Evolutionary conservation across 53 echinoderm and acorn worm species (phyloP).

Genomic region (Echinometra lucunter): DNA sequence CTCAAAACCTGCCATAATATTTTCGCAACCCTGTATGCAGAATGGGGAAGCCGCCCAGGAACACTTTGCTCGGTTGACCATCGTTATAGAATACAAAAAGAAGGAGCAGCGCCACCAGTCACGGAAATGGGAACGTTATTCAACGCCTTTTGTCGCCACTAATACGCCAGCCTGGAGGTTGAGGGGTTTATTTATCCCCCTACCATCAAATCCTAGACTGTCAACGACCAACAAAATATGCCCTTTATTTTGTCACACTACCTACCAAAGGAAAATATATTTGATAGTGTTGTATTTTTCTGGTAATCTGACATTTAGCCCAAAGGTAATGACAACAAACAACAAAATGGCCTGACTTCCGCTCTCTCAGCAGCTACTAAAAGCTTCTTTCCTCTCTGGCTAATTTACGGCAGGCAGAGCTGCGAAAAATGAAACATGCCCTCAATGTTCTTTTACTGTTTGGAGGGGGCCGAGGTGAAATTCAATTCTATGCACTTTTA

Average conservation of each 20-base stretch:
- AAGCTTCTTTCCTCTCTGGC: conserved; percentile 39
- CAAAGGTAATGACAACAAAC: conserved; percentile 58
- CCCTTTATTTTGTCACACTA: conserved; percentile 40
- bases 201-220: conserved; percentile 31
- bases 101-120: conserved; percentile 25
- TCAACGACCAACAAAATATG: conserved; percentile 49
- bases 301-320: conserved; percentile 62
- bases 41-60: background rate
- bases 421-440: background rate
- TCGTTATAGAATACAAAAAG: background rate
- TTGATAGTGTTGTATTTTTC: conserved; percentile 63
- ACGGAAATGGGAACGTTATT: conserved; percentile 53
- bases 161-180: conserved; percentile 34
- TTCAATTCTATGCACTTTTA: background rate
- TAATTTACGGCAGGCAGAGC: background rate
- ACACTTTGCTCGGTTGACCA: conserved; percentile 20
- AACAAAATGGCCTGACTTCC: conserved; percentile 56
- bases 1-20: conserved; percentile 59
- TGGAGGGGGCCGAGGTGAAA: background rate
- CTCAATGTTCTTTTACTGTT: background rate
- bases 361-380: conserved; percentile 40
- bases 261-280: conserved; percentile 22
- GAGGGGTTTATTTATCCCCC: conserved; percentile 27
- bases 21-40: conserved; percentile 56
- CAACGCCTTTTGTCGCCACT: conserved; percentile 39